Evolutionary conservation across 1,140 invertebrate species (phyloP), one percentile per base, ranked within the genome.

Genomic region (Hestina assimilis): DNA sequence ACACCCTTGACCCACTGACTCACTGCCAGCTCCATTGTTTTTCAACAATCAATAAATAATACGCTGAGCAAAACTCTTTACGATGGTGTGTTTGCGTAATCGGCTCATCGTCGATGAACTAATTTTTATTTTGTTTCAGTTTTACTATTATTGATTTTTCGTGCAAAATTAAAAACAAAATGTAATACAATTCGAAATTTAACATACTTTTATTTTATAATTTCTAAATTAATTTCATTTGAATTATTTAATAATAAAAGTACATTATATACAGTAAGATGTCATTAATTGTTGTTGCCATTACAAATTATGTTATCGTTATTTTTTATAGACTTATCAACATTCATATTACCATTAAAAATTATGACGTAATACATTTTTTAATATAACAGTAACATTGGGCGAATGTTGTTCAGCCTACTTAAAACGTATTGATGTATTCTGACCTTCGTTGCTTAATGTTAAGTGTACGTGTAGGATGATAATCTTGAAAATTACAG

Each of bases 31-130:
- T 64, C 80, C 78, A 87, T 85, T 85, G 84, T 87, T 87, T 83
- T 83, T 79, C 74, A 83, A 86, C 84, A 83, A 87, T 87, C 81
- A 87, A 87, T 87, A 87, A 84, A 87, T 87, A 85, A 84, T 84
- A 83, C 71, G 71, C 69, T 62, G 67, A 72, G 72, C 66, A 71
- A 78, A 78, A 75, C 72, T 80, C 71, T 62, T 57, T 75, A 72
- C 72, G 65, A 63, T 72, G 63, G 66, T 70, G 71, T 72, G 67
- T 75, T 85, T 85, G 75, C 81, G 76, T 72, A 84, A 87, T 31
- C 55, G 59, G 53, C 70, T 71, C 71, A 75, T 77, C 76, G 66
- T 56, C 47, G 31, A 45, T 70, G 68, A 50, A 61, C 65, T 66
- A 75, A 51, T 77, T 69, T 66, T 53, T 46, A 60, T 14, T 47